These are phyloP conservation scores for Mus minutoides DNA, from an alignment of 2,797 vertebrate genomes.

Conservation along the genomic window DNA sequence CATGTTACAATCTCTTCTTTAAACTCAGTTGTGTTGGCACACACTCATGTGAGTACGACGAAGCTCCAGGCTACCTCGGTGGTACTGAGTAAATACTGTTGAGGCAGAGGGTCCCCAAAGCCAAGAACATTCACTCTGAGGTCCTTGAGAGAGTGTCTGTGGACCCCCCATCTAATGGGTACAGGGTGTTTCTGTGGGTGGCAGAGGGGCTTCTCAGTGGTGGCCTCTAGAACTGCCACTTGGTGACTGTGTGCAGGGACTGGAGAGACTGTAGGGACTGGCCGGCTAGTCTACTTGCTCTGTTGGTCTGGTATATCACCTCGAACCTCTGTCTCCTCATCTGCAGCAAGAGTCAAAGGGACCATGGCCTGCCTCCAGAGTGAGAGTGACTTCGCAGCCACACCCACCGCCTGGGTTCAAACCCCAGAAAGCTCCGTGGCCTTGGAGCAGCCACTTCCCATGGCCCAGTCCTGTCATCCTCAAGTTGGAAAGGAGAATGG, in stretches of 20 bases:
- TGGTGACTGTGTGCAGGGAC: background rate
- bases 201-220: background rate
- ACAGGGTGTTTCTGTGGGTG: background rate
- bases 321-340: background rate
- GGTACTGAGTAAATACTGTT: accelerated
- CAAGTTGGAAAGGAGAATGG: background rate
- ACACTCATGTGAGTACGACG: accelerated
- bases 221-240: background rate
- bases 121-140: background rate
- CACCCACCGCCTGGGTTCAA: background rate
- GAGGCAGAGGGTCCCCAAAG: background rate
- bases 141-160: background rate
- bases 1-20: background rate
- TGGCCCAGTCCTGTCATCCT: background rate
- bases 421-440: background rate
- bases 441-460: background rate
- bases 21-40: background rate
- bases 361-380: accelerated
- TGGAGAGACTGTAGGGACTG: accelerated
- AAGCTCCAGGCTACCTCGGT: background rate
- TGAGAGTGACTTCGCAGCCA: background rate
- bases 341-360: background rate
- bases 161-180: background rate
- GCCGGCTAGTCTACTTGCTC: background rate
- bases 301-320: background rate